A percentile compares a stretch with the other conserved stretches of the same genome.
Evolutionary conservation across 2,113 vertebrate species (phyloP).

Genomic region (Myiozetetes cayanensis): DNA sequence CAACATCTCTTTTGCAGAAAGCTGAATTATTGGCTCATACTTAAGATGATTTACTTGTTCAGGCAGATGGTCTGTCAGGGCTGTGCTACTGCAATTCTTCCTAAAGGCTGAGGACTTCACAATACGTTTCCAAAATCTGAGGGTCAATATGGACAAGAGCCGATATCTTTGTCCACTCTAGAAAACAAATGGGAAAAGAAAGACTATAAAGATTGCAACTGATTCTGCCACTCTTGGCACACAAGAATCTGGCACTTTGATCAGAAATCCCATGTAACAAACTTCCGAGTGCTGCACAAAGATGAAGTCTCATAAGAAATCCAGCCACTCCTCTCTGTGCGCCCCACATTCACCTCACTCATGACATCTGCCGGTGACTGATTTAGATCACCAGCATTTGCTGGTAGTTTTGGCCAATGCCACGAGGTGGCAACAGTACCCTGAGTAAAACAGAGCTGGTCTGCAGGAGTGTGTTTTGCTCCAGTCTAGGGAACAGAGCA

Average conservation of each 20-base stretch:
- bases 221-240: background rate
- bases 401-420: background rate
- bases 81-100: background rate
- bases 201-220: background rate
- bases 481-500: background rate
- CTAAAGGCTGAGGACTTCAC: background rate
- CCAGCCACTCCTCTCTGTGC: rapidly evolving
- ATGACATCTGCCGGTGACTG: rapidly evolving
- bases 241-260: background rate
- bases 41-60: background rate
- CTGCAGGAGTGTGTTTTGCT: background rate
- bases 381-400: background rate
- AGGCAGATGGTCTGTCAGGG: rapidly evolving
- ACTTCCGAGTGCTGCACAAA: background rate
- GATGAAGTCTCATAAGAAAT: background rate
- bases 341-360: background rate
- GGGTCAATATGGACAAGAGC: background rate
- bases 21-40: background rate
- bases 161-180: background rate
- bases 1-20: background rate
- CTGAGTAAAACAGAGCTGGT: background rate
- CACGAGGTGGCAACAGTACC: slow-evolving; percentile 18
- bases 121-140: background rate
- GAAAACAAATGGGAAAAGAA: background rate
- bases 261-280: background rate